A percentile compares a stretch with the other conserved stretches of the same genome.
phyloP scores from a whole-genome alignment of 2,113 vertebrate species.

The mouse (Mus musculus) region GRCm39 chr7:123978501-123979000 shows the following conservation, averaged over 20 bases:
- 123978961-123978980: too few species aligned
- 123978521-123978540: not conserved
- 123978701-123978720: not conserved
- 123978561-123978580: not conserved
- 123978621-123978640: not conserved
- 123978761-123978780: not conserved
- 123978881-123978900: rapidly evolving
- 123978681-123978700: not conserved
- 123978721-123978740: not conserved
- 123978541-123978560: not conserved
- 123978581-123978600: not conserved
- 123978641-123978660: not conserved
- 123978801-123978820: not conserved
- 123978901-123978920: too few species aligned
- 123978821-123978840: not conserved
- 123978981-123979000: too few species aligned
- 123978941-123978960: rapidly evolving
- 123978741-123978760: not conserved
- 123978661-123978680: not conserved
- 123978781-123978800: not conserved
- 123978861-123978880: too few species aligned
- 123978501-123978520: not conserved
- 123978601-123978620: not conserved
- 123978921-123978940: too few species aligned
- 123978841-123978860: not conserved